Conservation (phyloP, 2,113 vertebrate genomes). For the Tachysurus vachellii region DNA sequence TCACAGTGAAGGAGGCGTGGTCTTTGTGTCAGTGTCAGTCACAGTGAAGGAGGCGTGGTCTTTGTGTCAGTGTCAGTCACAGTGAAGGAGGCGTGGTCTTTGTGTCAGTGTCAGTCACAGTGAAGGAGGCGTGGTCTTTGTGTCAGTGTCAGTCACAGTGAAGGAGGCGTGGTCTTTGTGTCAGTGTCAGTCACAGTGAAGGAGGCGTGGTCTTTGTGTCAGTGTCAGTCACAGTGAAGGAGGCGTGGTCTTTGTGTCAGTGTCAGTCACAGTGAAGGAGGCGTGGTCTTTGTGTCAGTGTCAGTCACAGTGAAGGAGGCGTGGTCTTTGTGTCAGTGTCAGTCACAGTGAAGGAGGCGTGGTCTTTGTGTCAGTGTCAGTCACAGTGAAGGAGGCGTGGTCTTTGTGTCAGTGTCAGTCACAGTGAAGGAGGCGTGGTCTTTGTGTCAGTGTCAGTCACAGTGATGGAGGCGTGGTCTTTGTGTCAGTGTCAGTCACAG, state of each 20-base stretch:
- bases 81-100: not conserved
- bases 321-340: too few species aligned
- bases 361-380: too few species aligned
- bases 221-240: not conserved
- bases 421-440: not conserved
- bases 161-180: not conserved
- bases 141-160: not conserved
- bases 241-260: not conserved
- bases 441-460: not conserved
- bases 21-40: not conserved
- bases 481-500: not conserved
- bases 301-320: too few species aligned
- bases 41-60: not conserved
- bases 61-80: not conserved
- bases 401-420: too few species aligned
- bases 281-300: not conserved
- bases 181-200: not conserved
- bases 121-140: not conserved
- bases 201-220: not conserved
- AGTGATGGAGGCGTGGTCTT: not conserved
- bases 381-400: too few species aligned
- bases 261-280: not conserved
- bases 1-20: not conserved
- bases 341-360: not conserved
- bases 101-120: too few species aligned